A percentile compares a stretch with the other conserved stretches of the same genome.
Conservation (phyloP, 2,797 vertebrate species). For the Microctenopoma stevenorrisi region DNA sequence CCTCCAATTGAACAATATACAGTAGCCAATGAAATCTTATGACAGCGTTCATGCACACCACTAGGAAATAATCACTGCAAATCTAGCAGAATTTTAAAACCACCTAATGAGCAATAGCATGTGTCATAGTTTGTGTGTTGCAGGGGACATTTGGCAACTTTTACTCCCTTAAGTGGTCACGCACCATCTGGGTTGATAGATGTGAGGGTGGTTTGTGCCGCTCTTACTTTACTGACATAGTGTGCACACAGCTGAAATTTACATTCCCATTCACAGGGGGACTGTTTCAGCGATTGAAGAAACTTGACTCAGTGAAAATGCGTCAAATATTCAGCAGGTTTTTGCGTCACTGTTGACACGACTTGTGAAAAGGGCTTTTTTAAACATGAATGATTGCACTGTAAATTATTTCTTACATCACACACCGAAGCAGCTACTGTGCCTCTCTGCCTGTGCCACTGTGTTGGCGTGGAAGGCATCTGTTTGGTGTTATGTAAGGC, state of each 20-base stretch:
- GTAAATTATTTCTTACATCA: constrained; percentile 11
- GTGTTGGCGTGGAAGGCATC: constrained; percentile 17
- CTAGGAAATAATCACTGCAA: neutral
- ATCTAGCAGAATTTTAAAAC: neutral
- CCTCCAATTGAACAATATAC: constrained; percentile 1
- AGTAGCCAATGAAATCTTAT: neutral
- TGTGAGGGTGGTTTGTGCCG: neutral
- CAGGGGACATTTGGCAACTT: neutral
- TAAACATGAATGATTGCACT: neutral
- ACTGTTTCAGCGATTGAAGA: neutral
- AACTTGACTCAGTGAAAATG: neutral
- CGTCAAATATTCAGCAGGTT: neutral
- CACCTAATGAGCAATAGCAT: neutral
- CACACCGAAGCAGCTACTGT: constrained; percentile 13
- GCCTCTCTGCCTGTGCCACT: neutral
- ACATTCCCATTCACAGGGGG: neutral
- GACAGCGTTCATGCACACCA: neutral
- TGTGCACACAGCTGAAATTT: neutral
- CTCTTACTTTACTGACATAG: neutral
- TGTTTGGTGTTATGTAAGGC: constrained; percentile 14
- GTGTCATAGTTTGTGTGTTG: neutral
- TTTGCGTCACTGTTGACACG: neutral
- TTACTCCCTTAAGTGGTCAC: neutral
- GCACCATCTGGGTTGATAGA: neutral
- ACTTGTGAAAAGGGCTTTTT: constrained; percentile 9